Conservation (phyloP, 30 jellyfish, hydroid and myxozoan species). For the Turritopsis rubra region DNA sequence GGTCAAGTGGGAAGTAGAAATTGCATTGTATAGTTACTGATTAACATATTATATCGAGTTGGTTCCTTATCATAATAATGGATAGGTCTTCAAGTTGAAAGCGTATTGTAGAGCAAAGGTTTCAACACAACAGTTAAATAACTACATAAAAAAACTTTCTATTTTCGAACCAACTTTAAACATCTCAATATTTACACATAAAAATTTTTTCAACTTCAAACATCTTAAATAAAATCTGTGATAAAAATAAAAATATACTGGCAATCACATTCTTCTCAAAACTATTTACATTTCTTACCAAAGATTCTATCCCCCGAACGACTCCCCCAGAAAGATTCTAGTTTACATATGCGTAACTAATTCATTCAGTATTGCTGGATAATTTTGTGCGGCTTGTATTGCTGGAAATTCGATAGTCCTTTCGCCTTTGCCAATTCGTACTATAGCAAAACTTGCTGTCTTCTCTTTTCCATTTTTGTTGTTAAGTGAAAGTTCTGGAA, state of each 20-base stretch:
- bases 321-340: background rate
- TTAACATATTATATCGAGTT: too few relatives aligned
- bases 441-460: conserved; percentile 29
- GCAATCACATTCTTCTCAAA: background rate
- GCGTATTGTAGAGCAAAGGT: background rate
- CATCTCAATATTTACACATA: background rate
- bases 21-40: too few relatives aligned
- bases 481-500: conserved; percentile 66
- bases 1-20: too few relatives aligned
- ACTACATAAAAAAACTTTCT: background rate
- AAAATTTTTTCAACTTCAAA: background rate
- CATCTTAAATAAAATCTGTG: background rate
- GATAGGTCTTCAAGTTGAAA: too few relatives aligned
- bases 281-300: background rate
- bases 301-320: too few relatives aligned
- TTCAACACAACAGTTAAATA: background rate
- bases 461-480: conserved; percentile 15
- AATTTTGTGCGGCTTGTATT: conserved; percentile 39
- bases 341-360: conserved; percentile 58
- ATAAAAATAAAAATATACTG: background rate
- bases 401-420: conserved; percentile 71
- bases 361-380: conserved; percentile 67
- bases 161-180: background rate
- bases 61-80: too few relatives aligned
- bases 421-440: conserved; percentile 42